Evolutionary conservation across 2,888 invertebrate genomes (phyloP).

Genomic region (Hipparchia sbordonii): DNA sequence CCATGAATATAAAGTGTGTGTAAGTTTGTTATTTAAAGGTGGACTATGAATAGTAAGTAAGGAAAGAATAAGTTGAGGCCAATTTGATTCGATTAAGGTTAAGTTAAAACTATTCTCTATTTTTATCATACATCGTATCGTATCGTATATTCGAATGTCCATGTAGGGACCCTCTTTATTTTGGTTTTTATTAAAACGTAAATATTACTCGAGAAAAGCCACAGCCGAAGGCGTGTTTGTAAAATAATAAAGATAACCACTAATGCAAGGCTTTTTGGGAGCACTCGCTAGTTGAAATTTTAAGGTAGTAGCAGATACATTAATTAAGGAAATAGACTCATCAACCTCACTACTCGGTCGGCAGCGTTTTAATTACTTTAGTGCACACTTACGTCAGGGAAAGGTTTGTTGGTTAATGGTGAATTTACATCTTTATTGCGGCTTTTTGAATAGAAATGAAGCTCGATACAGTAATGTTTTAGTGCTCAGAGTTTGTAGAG

Average conservation of each 20-base stretch:
- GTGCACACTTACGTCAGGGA: slow-evolving; percentile 24
- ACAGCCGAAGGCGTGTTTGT: not conserved
- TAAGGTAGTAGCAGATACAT: slow-evolving; percentile 37
- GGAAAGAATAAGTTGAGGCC: no score
- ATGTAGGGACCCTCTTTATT: no score
- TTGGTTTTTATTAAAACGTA: not conserved
- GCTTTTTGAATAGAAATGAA: slow-evolving; percentile 22
- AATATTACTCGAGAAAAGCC: not conserved
- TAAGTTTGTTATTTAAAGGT: no score
- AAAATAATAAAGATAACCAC: slow-evolving; percentile 29
- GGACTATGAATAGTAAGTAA: no score
- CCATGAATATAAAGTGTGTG: no score
- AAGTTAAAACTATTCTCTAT: no score
- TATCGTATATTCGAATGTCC: no score
- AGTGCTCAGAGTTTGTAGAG: slow-evolving; percentile 1
- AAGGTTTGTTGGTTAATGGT: slow-evolving; percentile 28
- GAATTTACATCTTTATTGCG: slow-evolving; percentile 25
- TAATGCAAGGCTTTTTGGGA: slow-evolving; percentile 35
- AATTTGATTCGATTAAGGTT: no score
- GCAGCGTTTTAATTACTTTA: slow-evolving; percentile 38
- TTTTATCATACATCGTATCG: no score
- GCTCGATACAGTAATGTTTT: slow-evolving; percentile 3
- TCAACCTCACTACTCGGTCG: slow-evolving; percentile 32
- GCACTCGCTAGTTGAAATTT: slow-evolving; percentile 28
- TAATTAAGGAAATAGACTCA: slow-evolving; percentile 40